Evolutionary conservation across 2,888 invertebrate genomes (phyloP).

Genomic region (Luperina testacea): DNA sequence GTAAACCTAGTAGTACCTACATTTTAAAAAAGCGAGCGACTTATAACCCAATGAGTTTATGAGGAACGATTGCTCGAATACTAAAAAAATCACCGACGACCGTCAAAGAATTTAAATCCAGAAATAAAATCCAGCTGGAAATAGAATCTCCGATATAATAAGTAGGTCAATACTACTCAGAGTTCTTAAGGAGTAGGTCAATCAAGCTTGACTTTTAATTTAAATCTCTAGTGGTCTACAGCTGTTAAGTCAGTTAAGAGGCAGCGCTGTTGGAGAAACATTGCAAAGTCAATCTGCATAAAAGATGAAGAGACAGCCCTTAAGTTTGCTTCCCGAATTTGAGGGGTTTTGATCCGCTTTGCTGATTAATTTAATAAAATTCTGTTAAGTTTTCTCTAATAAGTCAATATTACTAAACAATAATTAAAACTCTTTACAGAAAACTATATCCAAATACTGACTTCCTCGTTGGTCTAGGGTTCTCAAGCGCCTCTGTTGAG

Average conservation of each 20-base stretch:
- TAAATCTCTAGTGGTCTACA: conserved; percentile 62
- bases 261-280: conserved; percentile 74
- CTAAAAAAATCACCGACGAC: conserved; percentile 34
- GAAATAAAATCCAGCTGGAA: conserved; percentile 60
- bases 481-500: too few relatives aligned
- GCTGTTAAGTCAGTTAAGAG: conserved; percentile 75
- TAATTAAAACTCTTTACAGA: background rate
- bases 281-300: conserved; percentile 79
- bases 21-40: background rate
- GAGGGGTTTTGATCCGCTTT: conserved; percentile 73
- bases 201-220: conserved; percentile 74
- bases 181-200: conserved; percentile 69
- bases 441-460: background rate
- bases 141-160: conserved; percentile 64
- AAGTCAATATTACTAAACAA: too few relatives aligned
- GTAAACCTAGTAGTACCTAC: too few relatives aligned
- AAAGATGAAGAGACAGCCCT: conserved; percentile 78
- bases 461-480: too few relatives aligned
- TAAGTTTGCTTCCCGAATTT: conserved; percentile 65
- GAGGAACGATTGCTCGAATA: conserved; percentile 24
- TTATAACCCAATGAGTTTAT: conserved; percentile 32
- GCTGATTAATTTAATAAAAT: conserved; percentile 46
- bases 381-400: too few relatives aligned
- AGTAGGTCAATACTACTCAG: conserved; percentile 73
- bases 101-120: conserved; percentile 55